A percentile compares a stretch with the other conserved stretches of the same genome.
Conservation (phyloP, 2,113 vertebrate genomes). For the Lepus americanus region DNA sequence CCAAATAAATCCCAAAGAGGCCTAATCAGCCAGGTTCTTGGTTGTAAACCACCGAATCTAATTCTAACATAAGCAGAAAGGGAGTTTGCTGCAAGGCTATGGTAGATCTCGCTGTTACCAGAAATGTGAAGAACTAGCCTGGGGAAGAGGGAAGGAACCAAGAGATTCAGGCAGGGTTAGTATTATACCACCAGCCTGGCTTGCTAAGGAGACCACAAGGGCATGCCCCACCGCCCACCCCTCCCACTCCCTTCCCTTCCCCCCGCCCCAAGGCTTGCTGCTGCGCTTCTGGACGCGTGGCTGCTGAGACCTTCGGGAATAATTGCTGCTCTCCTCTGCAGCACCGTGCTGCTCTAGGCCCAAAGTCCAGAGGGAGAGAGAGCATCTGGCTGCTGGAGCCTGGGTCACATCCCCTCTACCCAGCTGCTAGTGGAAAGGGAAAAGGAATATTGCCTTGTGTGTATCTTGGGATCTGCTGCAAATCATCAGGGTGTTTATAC, state of each 20-base stretch:
- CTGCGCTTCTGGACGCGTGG: neutral
- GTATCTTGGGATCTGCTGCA: conserved; percentile 54
- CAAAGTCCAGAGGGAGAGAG: neutral
- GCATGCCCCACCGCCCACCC: too few relatives aligned
- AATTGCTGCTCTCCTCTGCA: neutral
- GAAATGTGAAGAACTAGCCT: conserved; percentile 6
- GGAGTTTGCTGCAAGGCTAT: conserved; percentile 40
- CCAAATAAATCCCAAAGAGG: conserved; percentile 52
- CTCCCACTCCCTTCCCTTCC: neutral
- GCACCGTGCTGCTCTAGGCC: neutral
- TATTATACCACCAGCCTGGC: neutral
- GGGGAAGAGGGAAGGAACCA: conserved; percentile 11
- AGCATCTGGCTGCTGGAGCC: neutral
- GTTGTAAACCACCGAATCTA: conserved; percentile 47
- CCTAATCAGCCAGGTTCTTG: conserved; percentile 20
- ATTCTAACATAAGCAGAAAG: conserved; percentile 41
- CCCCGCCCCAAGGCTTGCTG: neutral
- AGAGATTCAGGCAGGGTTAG: neutral
- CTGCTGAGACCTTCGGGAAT: conserved; percentile 38
- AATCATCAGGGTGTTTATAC: conserved; percentile 47
- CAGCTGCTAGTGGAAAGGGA: neutral
- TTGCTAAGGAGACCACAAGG: neutral
- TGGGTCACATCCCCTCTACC: neutral
- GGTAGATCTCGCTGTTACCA: conserved; percentile 8
- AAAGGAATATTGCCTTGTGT: neutral